A percentile compares a stretch with the other conserved stretches of the same genome.
Conservation (phyloP, 2,113 vertebrate species). For the Oreochromis tanganicae region DNA sequence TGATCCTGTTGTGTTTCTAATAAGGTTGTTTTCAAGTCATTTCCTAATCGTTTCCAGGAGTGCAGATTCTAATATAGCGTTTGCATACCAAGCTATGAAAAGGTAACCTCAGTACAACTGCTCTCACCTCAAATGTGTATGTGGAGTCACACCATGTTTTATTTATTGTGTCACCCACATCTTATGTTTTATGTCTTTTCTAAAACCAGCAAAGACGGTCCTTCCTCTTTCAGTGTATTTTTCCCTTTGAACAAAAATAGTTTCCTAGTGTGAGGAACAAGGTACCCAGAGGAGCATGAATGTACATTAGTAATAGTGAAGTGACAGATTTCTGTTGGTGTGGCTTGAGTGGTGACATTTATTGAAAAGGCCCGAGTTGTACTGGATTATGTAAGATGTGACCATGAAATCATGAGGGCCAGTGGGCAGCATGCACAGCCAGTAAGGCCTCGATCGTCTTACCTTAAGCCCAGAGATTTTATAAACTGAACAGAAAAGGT, state of each 20-base stretch:
- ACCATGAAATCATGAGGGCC: background rate
- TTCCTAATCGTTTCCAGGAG: background rate
- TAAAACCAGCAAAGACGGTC: background rate
- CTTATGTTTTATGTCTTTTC: background rate
- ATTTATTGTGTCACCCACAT: background rate
- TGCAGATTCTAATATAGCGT: background rate
- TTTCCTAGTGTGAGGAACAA: background rate
- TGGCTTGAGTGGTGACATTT: background rate
- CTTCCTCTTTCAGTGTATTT: background rate
- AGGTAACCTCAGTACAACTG: background rate
- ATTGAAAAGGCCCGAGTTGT: background rate
- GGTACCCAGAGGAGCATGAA: background rate
- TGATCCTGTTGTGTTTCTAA: background rate
- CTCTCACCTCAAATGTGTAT: background rate
- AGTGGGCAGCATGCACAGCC: background rate
- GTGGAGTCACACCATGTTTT: background rate
- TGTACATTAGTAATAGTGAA: background rate
- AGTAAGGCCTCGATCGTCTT: background rate
- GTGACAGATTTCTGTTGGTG: background rate
- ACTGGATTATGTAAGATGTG: background rate
- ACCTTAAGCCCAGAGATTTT: background rate
- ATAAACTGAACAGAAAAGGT: background rate
- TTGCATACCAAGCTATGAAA: background rate
- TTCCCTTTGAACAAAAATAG: background rate
- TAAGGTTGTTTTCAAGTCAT: background rate